Evolutionary conservation across 2,888 invertebrate genomes (phyloP).

Genomic region (Chrysina gloriosa): DNA sequence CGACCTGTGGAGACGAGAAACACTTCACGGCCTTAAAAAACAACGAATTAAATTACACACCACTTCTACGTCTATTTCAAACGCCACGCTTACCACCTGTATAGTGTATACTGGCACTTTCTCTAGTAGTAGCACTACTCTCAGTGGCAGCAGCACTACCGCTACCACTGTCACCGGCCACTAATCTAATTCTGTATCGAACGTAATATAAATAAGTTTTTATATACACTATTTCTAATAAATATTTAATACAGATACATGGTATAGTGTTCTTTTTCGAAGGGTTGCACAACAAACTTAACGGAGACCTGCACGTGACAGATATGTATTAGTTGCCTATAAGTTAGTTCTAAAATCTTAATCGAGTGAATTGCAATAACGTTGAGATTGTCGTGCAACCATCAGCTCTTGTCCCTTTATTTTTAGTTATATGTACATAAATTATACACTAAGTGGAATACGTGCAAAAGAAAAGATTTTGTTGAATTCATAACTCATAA

Average conservation of each 20-base stretch:
- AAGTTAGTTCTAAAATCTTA: not conserved
- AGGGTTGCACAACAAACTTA: constrained; percentile 43
- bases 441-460: too few relatives aligned
- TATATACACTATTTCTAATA: constrained; percentile 31
- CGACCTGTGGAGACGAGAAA: constrained; percentile 54
- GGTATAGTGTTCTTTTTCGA: constrained; percentile 2
- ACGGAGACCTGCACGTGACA: constrained; percentile 42
- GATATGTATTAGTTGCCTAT: not conserved
- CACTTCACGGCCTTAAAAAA: constrained; percentile 48
- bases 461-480: too few relatives aligned
- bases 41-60: constrained; percentile 46
- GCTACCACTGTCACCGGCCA: not conserved
- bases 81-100: constrained; percentile 6
- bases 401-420: not conserved
- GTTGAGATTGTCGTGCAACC: constrained; percentile 44
- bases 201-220: constrained; percentile 15
- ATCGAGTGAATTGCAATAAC: constrained; percentile 20
- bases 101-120: too few relatives aligned
- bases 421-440: not conserved
- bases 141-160: not conserved
- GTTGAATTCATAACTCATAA: too few relatives aligned
- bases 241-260: not conserved
- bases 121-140: too few relatives aligned
- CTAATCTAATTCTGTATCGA: constrained; percentile 16
- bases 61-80: constrained; percentile 35